Percentiles rank a stretch among this genome's conserved stretches.
Evolutionary conservation across 1,140 invertebrate species (phyloP).

Genomic region (roundworm (Caenorhabditis elegans)): WBcel235 BX284605.5:109501-110000

Average conservation of each 20-base stretch:
- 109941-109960: too few species aligned
- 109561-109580: neutral
- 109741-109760: neutral
- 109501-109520: neutral
- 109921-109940: too few species aligned
- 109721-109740: neutral
- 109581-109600: neutral
- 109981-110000: too few species aligned
- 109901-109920: neutral
- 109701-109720: constrained; percentile 15
- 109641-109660: neutral
- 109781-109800: neutral
- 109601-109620: neutral
- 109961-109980: too few species aligned
- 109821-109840: neutral
- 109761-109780: neutral
- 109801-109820: neutral
- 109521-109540: neutral
- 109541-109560: neutral
- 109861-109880: neutral
- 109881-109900: neutral
- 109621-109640: neutral
- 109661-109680: neutral
- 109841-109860: neutral
- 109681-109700: neutral